Evolutionary conservation across 2,888 invertebrate genomes (phyloP), one percentile per base, ranked within the genome.

Genomic region (Pherbina coryleti): DNA sequence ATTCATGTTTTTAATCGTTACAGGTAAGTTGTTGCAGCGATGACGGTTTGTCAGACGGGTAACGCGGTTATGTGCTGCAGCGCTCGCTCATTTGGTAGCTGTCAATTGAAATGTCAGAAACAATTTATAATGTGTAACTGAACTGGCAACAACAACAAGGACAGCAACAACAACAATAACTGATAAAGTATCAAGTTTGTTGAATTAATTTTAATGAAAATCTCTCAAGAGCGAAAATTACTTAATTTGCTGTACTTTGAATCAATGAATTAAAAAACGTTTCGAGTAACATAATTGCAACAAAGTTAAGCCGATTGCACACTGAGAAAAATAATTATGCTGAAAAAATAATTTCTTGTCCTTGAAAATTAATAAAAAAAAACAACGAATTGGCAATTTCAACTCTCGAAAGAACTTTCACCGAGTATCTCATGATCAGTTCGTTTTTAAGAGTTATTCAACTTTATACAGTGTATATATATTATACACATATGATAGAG

Each of bases 61-160:
- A 49, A 19, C 34, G 5, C 51, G 66, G 22, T 75, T 22, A 14
- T 37, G 25, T 60, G 44, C 25, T 17, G 31, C 11, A n/a, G 57
- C 62, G 53, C 71, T 74, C 64, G 84, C 85, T 84, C 85, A 85
- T 85, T 74, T 85, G 86, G 85, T 84, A 84, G 84, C 85, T 86
- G 85, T 86, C 85, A 86, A 84, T 85, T 83, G 86, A 86, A 85
- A 85, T 86, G 85, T 86, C 85, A 85, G 83, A 84, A 85, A 83
- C 86, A 85, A 86, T 86, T 86, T 85, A 86, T 85, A 85, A 86
- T 85, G 85, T 82, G 80, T 79, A 78, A 75, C 78, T 70, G 80
- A 75, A 67, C 74, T 79, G 75, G 76, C 28, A 78, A 70, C 60
- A 82, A 74, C 53, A 64, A 74, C 62, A 49, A 74, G 17, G 14